Conservation (phyloP, 35 echinoderm and acorn worm genomes). For the Stichopus chloronotus region DNA sequence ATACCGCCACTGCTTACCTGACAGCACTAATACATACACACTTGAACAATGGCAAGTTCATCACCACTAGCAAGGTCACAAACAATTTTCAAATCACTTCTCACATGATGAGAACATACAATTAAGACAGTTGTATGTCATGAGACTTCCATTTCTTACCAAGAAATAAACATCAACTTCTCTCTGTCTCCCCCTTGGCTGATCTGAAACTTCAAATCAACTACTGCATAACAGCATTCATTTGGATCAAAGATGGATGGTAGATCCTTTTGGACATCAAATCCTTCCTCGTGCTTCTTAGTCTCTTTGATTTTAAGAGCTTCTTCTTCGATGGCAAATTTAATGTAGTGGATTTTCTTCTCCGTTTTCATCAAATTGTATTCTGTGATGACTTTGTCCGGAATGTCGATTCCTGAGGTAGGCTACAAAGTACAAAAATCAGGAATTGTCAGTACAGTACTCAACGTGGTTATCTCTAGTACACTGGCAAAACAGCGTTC, state of each 20-base stretch:
- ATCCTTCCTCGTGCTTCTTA: not conserved
- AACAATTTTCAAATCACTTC: too few relatives aligned
- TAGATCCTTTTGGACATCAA: not conserved
- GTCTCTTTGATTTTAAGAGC: not conserved
- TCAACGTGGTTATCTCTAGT: too few relatives aligned
- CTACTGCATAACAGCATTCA: not conserved
- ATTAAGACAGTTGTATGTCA: too few relatives aligned
- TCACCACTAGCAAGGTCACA: too few relatives aligned
- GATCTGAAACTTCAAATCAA: not conserved
- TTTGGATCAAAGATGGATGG: not conserved
- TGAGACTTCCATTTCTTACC: not conserved
- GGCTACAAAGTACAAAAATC: not conserved
- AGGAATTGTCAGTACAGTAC: too few relatives aligned
- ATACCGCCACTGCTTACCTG: too few relatives aligned
- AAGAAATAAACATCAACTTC: not conserved
- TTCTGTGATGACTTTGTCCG: not conserved
- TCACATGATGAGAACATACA: too few relatives aligned
- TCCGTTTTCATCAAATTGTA: not conserved
- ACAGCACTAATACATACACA: too few relatives aligned
- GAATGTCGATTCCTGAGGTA: not conserved
- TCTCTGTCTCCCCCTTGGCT: not conserved
- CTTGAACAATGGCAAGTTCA: too few relatives aligned
- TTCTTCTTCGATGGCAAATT: not conserved
- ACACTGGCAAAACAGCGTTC: too few relatives aligned
- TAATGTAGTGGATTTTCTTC: not conserved